Evolutionary conservation across 1,140 invertebrate genomes (phyloP), one percentile per base, ranked within the genome.

Genomic region (Metaphire vulgaris): DNA sequence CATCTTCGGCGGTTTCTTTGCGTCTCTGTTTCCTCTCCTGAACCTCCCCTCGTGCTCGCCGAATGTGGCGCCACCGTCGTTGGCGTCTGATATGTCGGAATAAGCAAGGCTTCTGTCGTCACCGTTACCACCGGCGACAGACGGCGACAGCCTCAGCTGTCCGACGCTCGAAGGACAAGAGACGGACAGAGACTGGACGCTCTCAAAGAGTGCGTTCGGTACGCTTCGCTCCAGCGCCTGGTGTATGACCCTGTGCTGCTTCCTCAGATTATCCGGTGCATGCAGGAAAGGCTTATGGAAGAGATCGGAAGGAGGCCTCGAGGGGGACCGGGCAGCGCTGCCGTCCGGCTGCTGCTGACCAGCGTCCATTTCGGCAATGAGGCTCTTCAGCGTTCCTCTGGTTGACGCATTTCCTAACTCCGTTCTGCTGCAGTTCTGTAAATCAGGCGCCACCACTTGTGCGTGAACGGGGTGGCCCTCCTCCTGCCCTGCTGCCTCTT

Each of bases 21-120:
- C 6, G 6, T 56, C 41, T 21, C 21, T 56, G 21, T 56, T 21
- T 6, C 6, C 41, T 56, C 21, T 56, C 41, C 41, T 56, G 6
- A 56, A 56, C 41, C 41, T 6, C 41, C 6, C 21, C 21, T 56
- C 41, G 21, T 21, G 6, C 21, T 56, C 41, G 41, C 41, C 21
- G 41, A 56, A 56, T n/a, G n/a, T 89, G 0, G 93, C 92, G 21
- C 93, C 92, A 14, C 91, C 91, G 83, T 97, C 95, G 79, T 89
- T 89, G 29, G 88, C 89, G 85, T 97, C 95, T 0, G 94, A 97
- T 77, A 98, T 98, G 86, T 98, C 96, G 69, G 95, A 97, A 85
- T 97, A 98, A 0, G 95, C 95, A 1, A 95, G 95, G 88, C 41
- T 56, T 56, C 21, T 56, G 41, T 56, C 41, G 21, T 56, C 41